These are phyloP conservation scores for Pseudococcus jackbeardsleyi DNA, from an alignment of 2,888 invertebrate species.

Conservation along the genomic window DNA sequence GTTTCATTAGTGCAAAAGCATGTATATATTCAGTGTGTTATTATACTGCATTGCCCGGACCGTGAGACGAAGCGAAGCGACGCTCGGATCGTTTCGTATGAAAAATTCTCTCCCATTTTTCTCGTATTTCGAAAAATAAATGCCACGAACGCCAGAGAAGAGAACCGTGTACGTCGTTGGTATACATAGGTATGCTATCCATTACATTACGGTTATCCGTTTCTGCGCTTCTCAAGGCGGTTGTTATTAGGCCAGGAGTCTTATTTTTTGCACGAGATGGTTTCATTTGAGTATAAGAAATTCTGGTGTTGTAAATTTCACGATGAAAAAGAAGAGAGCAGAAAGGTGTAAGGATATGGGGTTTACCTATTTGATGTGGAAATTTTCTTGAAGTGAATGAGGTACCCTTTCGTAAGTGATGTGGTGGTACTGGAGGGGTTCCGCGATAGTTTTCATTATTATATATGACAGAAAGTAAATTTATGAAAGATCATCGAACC, in stretches of 20 bases:
- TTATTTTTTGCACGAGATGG: neutral
- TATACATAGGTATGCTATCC: neutral
- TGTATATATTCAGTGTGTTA: conserved; percentile 13
- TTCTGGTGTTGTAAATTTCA: too few species aligned
- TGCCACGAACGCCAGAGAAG: neutral
- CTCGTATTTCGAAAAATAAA: neutral
- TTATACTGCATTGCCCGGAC: neutral
- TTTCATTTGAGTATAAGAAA: too few species aligned
- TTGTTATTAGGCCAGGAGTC: neutral
- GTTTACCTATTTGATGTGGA: too few species aligned
- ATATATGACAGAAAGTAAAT: too few species aligned
- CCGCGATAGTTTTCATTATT: too few species aligned
- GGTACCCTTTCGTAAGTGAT: too few species aligned
- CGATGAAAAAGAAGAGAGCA: too few species aligned
- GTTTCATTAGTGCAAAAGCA: conserved; percentile 22
- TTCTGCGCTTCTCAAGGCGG: neutral
- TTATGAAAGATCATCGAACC: too few species aligned
- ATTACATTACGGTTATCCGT: neutral
- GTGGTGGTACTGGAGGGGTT: too few species aligned
- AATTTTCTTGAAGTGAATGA: too few species aligned
- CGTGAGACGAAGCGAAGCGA: neutral
- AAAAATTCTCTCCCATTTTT: neutral
- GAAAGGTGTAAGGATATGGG: too few species aligned
- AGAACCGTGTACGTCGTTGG: neutral
- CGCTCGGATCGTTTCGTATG: neutral